These are phyloP conservation scores for Hucho hucho DNA, from an alignment of 2,113 vertebrate genomes.

Conservation along the genomic window DNA sequence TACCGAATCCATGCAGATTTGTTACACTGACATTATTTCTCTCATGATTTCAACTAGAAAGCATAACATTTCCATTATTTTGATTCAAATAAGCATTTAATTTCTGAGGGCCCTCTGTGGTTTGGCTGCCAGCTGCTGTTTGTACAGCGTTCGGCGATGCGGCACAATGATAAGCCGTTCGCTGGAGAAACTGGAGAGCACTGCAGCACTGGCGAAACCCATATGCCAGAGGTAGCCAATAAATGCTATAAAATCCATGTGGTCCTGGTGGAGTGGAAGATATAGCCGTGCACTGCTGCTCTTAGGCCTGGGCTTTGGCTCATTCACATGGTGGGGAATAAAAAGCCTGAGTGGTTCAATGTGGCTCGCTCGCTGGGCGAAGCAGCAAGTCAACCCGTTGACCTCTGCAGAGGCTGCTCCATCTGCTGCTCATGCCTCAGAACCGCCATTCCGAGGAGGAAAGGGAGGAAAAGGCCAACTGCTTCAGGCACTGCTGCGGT, in stretches of 20 bases:
- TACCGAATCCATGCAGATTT: neutral
- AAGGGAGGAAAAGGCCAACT: neutral
- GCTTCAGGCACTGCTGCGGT: too few relatives aligned
- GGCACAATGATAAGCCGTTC: slow-evolving; percentile 20
- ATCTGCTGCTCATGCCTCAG: slow-evolving; percentile 7
- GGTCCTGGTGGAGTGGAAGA: slow-evolving; percentile 12
- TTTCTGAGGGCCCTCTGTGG: slow-evolving; percentile 39
- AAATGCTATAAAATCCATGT: slow-evolving; percentile 38
- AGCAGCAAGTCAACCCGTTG: slow-evolving; percentile 7
- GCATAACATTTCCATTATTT: slow-evolving; percentile 15
- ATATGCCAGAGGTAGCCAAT: slow-evolving; percentile 30
- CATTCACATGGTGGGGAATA: slow-evolving; percentile 1
- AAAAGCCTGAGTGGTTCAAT: neutral
- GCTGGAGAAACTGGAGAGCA: neutral
- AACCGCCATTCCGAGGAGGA: neutral
- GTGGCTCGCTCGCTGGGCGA: neutral
- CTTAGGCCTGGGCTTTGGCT: neutral
- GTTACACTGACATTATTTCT: neutral
- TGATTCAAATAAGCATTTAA: slow-evolving; percentile 39
- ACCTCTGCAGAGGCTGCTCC: slow-evolving; percentile 27
- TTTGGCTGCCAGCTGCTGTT: slow-evolving; percentile 37
- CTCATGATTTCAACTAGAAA: slow-evolving; percentile 6
- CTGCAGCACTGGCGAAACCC: neutral
- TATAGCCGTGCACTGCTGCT: neutral
- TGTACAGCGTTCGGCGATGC: slow-evolving; percentile 31